Base-by-base conservation (phyloP, 2,113 vertebrate genomes). In the Pachypanchax playfairii region DNA sequence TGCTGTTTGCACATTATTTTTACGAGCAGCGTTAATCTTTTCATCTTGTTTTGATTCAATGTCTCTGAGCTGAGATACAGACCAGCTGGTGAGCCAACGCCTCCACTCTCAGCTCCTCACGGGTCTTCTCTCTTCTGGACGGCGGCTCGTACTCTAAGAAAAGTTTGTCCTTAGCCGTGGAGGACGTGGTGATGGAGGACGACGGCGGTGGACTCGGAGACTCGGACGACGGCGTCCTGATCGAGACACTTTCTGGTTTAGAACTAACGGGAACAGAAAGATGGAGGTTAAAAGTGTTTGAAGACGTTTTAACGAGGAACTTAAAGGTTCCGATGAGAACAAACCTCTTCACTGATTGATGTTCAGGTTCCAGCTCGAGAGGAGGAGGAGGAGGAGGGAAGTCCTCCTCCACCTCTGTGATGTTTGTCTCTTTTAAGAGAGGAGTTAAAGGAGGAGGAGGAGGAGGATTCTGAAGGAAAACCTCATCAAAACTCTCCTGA, bases 61-160 rank as follows among this genome's bases (percentile, higher is more conserved):
- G n/a, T n/a, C n/a, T n/a, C n/a, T n/a, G n/a, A n/a, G 43, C 9
- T 4, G 24, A 21, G 25, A 18, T n/a, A 74, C 84, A 3, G 51
- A 89, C 77, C 79, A 99, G 94, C 83, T 95, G 93, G 69, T 90
- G 93, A 35, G 93, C 93, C 57, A 99, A 79, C 10, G 72, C 80
- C 80, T 97, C 94, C 59, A 94, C 93, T 44, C 88, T 91, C 35
- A 92, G 76, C 65, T 99, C 96, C 44, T 93, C 93, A 0, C 89
- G 78, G 0, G 87, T 94, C 74, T 93, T 93, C 56, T 92, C 83
- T 48, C 90, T 83, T 59, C 66, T 72, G 51, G 78, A 70, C 22
- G 91, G 66, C 0, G 85, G 77, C 39, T 74, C 68, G 35, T 85
- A 85, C 49, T 89, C 84, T 0, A 83, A 65, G 17, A 63, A 62